Conservation (phyloP, 2,888 invertebrate species). For the Hetaerina titia region DNA sequence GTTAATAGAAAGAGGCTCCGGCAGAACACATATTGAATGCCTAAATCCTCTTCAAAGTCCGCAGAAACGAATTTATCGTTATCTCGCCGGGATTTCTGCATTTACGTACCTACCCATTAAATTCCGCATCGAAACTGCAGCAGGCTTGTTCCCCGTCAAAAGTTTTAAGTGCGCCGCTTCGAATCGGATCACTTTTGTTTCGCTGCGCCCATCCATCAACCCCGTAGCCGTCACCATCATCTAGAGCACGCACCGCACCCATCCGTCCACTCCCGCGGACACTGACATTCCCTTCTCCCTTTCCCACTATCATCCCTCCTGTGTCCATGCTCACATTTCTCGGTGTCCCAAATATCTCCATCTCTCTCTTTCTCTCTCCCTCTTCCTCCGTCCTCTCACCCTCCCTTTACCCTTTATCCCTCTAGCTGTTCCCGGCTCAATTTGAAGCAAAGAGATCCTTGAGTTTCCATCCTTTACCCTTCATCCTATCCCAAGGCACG, state of each 20-base stretch:
- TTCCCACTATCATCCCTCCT: neutral
- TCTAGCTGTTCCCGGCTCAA: neutral
- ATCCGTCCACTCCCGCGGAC: neutral
- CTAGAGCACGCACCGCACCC: neutral
- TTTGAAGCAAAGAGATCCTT: neutral
- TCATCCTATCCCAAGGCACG: neutral
- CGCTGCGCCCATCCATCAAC: neutral
- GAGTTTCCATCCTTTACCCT: neutral
- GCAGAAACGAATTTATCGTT: neutral
- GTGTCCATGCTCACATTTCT: neutral
- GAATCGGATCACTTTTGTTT: neutral
- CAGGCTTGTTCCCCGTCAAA: neutral
- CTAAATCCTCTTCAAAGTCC: neutral
- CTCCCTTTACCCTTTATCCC: neutral
- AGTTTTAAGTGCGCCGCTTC: neutral
- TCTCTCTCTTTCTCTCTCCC: neutral
- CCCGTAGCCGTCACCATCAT: neutral
- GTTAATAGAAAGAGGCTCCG: neutral
- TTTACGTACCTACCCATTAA: constrained; percentile 1
- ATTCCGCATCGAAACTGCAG: constrained; percentile 16
- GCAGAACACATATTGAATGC: neutral
- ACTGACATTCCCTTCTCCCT: neutral
- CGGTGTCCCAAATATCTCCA: neutral
- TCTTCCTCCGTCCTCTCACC: neutral
- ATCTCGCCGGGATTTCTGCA: neutral